phyloP scores from a whole-genome alignment of 92 coral and sea anemone genomes.

The Palythoa grandis region DNA sequence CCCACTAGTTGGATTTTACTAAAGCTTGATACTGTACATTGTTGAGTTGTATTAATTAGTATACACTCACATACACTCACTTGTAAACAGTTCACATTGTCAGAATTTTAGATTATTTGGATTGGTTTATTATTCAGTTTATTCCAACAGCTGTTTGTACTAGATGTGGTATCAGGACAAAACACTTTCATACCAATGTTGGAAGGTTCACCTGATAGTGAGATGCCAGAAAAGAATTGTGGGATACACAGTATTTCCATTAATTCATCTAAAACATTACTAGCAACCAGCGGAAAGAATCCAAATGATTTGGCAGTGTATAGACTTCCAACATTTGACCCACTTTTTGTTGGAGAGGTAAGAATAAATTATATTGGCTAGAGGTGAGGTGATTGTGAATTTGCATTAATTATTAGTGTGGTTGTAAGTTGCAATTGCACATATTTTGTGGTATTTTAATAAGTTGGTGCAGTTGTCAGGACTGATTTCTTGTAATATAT shows the following conservation, averaged over 20 bases:
- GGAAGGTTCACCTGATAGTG: slow-evolving; percentile 69
- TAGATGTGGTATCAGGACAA: slow-evolving; percentile 73
- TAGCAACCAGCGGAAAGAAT: slow-evolving; percentile 93
- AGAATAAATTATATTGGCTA: neutral
- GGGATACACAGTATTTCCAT: slow-evolving; percentile 90
- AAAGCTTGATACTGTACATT: no score
- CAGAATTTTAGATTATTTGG: no score
- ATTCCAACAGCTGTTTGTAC: slow-evolving; percentile 70
- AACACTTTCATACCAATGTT: slow-evolving; percentile 71
- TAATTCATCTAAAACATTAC: slow-evolving; percentile 65
- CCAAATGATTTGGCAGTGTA: slow-evolving; percentile 93
- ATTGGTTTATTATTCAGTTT: neutral
- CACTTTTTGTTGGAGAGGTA: slow-evolving; percentile 94
- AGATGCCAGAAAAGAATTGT: slow-evolving; percentile 74
- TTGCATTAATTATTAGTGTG: no score
- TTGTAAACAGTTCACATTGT: no score
- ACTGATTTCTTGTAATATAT: no score
- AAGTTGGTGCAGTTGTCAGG: no score
- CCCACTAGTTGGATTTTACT: no score
- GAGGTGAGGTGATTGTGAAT: no score
- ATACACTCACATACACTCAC: no score
- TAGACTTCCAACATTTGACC: slow-evolving; percentile 89
- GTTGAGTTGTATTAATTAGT: no score
- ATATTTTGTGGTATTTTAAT: no score
- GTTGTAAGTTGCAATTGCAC: no score